Evolutionary conservation across 2,113 vertebrate species (phyloP).

Genomic region (Ceuthmochares aereus): DNA sequence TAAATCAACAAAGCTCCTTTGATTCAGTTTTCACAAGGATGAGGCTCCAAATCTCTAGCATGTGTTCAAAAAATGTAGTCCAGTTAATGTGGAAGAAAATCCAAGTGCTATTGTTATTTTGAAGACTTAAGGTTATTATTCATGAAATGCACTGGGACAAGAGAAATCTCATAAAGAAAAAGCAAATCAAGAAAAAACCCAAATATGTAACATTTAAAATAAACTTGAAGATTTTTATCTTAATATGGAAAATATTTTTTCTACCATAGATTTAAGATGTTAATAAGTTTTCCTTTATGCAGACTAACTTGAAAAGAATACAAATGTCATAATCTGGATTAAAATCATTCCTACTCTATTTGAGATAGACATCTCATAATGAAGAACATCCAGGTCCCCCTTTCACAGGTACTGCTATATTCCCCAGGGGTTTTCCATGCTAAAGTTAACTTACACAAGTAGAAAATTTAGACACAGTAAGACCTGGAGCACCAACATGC

Average conservation of each 20-base stretch:
- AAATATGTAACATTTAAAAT: conserved; percentile 75
- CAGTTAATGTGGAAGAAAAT: conserved; percentile 48
- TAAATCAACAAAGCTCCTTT: conserved; percentile 60
- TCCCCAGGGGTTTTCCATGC: conserved; percentile 34
- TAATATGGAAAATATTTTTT: conserved; percentile 40
- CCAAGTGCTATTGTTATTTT: conserved; percentile 35
- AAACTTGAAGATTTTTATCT: conserved; percentile 60
- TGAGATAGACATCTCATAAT: conserved; percentile 51
- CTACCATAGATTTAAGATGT: conserved; percentile 45
- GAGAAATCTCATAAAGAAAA: conserved; percentile 64
- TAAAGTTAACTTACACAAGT: conserved; percentile 3
- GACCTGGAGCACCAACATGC: background rate
- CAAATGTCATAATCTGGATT: conserved; percentile 68
- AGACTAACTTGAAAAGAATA: conserved; percentile 72
- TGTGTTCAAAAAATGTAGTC: conserved; percentile 43
- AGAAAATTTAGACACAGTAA: conserved; percentile 31
- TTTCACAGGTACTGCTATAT: conserved; percentile 30
- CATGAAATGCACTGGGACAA: conserved; percentile 12
- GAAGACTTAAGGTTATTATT: conserved; percentile 29
- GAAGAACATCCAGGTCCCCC: conserved; percentile 53
- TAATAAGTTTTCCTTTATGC: conserved; percentile 39
- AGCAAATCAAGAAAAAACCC: conserved; percentile 53
- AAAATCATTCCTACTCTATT: conserved; percentile 64
- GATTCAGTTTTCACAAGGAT: conserved; percentile 60
- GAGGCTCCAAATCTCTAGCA: conserved; percentile 39